phyloP scores from a whole-genome alignment of 2,797 vertebrate genomes.

The Apodemus agrarius region DNA sequence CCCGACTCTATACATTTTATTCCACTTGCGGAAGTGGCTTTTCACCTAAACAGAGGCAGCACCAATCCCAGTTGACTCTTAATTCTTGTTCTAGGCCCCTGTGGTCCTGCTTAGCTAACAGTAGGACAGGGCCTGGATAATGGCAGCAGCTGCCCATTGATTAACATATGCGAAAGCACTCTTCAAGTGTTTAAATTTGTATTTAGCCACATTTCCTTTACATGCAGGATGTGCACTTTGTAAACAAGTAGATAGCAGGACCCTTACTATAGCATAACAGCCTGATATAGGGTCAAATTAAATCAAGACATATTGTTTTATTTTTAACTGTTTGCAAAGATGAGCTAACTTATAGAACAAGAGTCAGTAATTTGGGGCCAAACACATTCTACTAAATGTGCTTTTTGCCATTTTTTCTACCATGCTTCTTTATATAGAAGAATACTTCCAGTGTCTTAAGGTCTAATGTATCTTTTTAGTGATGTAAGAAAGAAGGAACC shows the following conservation, averaged over 20 bases:
- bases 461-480: background rate
- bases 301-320: constrained; percentile 40
- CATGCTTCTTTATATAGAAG: background rate
- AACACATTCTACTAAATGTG: constrained; percentile 30
- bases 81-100: constrained; percentile 45
- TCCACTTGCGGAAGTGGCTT: constrained; percentile 32
- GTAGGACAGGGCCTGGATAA: constrained; percentile 30
- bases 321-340: background rate
- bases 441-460: constrained; percentile 4
- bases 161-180: constrained; percentile 57
- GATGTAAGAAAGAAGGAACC: constrained; percentile 36
- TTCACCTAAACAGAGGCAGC: constrained; percentile 47
- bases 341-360: constrained; percentile 37
- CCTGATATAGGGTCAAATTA: constrained; percentile 46
- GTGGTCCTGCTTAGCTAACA: constrained; percentile 48
- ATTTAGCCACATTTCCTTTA: constrained; percentile 60
- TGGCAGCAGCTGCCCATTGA: constrained; percentile 17
- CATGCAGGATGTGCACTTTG: constrained; percentile 13
- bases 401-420: constrained; percentile 39
- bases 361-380: constrained; percentile 19
- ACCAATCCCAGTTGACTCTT: constrained; percentile 1
- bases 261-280: constrained; percentile 36
- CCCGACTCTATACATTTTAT: constrained; percentile 48
- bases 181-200: constrained; percentile 41
- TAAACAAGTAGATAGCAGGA: constrained; percentile 55